Base-by-base conservation (phyloP, 92 coral and sea anemone genomes). In the Epizoanthus fatuus region DNA sequence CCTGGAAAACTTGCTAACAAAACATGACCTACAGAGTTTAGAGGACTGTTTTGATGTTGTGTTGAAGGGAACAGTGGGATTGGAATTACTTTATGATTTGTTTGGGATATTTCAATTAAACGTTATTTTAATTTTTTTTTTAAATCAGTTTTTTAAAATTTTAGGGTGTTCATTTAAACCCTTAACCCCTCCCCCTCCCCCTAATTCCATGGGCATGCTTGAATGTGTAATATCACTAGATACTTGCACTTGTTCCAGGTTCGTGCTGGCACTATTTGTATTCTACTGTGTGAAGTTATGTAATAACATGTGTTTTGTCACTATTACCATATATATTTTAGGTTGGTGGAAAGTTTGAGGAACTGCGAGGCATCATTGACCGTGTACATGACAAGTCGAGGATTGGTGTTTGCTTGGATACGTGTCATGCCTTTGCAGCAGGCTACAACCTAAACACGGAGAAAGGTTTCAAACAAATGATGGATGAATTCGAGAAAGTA, bases 261-360 rank as follows among this genome's bases (percentile, higher is more conserved):
- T 44, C 7, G 25, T 49, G 75, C 17, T n/a, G 3, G 12, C 37
- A 65, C 7, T 51, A 55, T 35, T 68, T 39, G 74, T 14, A 47
- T 16, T 74, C 29, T 74, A 2, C 3, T 74, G 22, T 7, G 29
- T 20, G 8, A 47, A 45, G 25, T 11, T 7, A 8, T 12, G 9
- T 12, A 22, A 8, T 49, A 58, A 37, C 19, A 0, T 20, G 11
- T 57, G 0, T 12, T 74, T 20, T n/a, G 1, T 0, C 19, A 47
- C 39, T 32, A 44, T 0, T 79, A 47, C 60, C 16, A 13, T 42
- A 12, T 35, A 13, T 72, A 72, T 49, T 44, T 14, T 88, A 96
- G 98, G 79, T 96, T 89, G 98, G 98, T 58, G 98, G 98, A 16
- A 96, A 96, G 73, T 96, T 96, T 91, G 95, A 96, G 86, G 98